phyloP scores from a whole-genome alignment of 2,113 vertebrate genomes.

The Neolamprologus toae region DNA sequence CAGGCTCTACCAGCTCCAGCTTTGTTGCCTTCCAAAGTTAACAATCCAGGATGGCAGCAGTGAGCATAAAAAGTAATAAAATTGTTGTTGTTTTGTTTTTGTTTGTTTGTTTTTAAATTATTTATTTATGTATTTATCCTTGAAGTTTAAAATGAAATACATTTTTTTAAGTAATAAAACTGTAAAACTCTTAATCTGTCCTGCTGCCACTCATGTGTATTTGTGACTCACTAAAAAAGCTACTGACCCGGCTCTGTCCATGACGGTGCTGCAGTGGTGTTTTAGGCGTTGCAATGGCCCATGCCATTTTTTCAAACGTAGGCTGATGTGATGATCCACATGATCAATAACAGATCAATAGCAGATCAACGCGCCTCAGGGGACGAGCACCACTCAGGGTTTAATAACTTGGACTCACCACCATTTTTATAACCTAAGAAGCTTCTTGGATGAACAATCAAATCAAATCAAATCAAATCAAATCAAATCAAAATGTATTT shows the following conservation, averaged over 20 bases:
- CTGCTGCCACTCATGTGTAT: background rate
- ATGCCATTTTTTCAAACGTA: background rate
- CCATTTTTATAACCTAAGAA: background rate
- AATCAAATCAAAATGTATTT: background rate
- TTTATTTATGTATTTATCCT: background rate
- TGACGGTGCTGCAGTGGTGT: background rate
- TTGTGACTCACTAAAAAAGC: background rate
- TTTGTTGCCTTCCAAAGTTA: background rate
- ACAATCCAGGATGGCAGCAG: background rate
- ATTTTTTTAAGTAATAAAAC: background rate
- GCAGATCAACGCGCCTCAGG: background rate
- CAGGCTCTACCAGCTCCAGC: background rate
- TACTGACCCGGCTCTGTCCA: fast-evolving
- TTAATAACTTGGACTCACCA: background rate
- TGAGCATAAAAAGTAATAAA: background rate
- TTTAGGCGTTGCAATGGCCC: background rate
- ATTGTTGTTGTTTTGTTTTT: background rate
- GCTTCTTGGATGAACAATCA: background rate
- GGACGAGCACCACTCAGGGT: background rate
- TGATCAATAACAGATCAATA: background rate
- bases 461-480: no score
- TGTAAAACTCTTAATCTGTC: background rate
- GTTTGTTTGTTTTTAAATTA: background rate
- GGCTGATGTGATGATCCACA: background rate
- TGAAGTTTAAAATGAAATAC: background rate